Conservation (phyloP, 2,797 vertebrate genomes). For the Ctenopoma kingsleyae region DNA sequence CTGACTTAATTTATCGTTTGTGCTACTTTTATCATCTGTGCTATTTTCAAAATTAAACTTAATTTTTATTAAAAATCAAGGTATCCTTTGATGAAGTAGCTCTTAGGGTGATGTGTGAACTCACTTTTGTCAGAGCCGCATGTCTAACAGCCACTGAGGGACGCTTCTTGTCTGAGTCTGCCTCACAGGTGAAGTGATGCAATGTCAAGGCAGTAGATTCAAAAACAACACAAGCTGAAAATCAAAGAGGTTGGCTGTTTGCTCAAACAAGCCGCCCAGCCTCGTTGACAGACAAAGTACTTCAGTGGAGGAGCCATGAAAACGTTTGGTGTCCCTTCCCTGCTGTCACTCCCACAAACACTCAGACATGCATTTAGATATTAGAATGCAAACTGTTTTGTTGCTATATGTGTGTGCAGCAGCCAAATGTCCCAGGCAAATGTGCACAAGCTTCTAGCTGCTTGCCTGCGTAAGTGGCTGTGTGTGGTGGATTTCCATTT, state of each 20-base stretch:
- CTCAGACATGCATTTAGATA: conserved; percentile 20
- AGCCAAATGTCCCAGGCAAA: conserved; percentile 9
- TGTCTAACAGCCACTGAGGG: conserved; percentile 35
- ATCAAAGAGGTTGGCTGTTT: conserved; percentile 70
- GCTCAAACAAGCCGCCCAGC: conserved; percentile 34
- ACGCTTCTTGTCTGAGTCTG: conserved; percentile 56
- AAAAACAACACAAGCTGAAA: conserved; percentile 67
- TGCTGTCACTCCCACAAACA: conserved; percentile 2
- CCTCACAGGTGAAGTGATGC: conserved; percentile 73
- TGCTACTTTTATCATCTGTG: no score
- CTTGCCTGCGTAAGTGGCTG: conserved; percentile 31
- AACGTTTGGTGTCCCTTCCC: conserved; percentile 23
- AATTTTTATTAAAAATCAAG: no score
- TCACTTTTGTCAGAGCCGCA: conserved; percentile 43
- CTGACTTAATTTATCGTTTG: no score
- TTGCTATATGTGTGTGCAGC: conserved; percentile 22
- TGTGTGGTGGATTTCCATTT: conserved; percentile 60
- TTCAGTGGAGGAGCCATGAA: conserved; percentile 29
- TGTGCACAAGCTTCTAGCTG: conserved; percentile 48
- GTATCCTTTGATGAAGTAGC: no score
- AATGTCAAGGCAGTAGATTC: conserved; percentile 52
- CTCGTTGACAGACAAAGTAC: conserved; percentile 72
- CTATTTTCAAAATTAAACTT: no score
- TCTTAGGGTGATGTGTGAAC: conserved; percentile 11
- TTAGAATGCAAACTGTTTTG: conserved; percentile 4